Evolutionary conservation across 2,113 vertebrate species (phyloP).

Genomic region (Saiga tatarica): DNA sequence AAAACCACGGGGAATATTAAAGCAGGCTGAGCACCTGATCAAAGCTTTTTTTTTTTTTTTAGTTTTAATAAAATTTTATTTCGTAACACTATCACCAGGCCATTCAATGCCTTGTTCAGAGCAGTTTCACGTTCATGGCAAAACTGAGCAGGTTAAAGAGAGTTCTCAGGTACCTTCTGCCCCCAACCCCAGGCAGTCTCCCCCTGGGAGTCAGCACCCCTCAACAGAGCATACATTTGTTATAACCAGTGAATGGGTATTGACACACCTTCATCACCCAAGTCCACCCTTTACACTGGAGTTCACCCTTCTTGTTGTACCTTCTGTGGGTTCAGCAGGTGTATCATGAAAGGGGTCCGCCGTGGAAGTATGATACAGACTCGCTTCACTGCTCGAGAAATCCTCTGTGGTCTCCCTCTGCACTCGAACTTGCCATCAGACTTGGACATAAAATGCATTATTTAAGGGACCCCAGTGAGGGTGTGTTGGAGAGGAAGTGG

Average conservation of each 20-base stretch:
- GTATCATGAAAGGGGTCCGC: neutral
- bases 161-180: neutral
- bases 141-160: neutral
- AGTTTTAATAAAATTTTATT: neutral
- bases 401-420: neutral
- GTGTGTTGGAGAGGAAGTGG: neutral
- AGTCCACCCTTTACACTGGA: neutral
- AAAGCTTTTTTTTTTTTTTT: neutral
- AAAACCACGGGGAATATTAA: neutral
- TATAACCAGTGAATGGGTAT: neutral
- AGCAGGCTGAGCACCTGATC: neutral
- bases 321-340: neutral
- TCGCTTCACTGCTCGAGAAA: neutral
- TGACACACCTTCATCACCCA: neutral
- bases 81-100: neutral
- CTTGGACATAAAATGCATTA: neutral
- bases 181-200: neutral
- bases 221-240: neutral
- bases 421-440: accelerated
- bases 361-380: neutral
- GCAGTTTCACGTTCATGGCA: neutral
- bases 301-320: neutral
- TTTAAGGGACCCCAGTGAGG: neutral
- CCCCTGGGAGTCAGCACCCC: neutral
- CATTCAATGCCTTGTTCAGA: neutral